Evolutionary conservation across 2,888 invertebrate species (phyloP), one percentile per base, ranked within the genome.

Genomic region (Hedya salicella): DNA sequence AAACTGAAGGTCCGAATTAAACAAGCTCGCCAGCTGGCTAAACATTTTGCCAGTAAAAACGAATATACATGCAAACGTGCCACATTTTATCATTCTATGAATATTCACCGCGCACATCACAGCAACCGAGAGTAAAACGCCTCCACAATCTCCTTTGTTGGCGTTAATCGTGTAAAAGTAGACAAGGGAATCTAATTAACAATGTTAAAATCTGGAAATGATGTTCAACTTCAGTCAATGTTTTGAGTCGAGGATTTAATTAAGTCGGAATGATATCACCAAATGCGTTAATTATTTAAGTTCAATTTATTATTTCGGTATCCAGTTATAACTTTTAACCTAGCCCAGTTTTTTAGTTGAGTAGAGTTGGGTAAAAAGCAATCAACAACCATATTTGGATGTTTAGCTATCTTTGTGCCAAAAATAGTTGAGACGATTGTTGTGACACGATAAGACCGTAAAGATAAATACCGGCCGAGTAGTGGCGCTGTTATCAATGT

Each of bases 111-210:
- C 50, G 57, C 32, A 64, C 56, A 44, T 59, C 44, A 52, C 46
- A 46, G 59, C 57, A 46, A 57, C 48, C 19, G 17, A 52, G 46
- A 60, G 49, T 59, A 60, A 59, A 60, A 65, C 46, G 65, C 53
- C 53, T 60, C 65, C 65, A 48, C 65, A 65, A 65, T 65, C 52
- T 65, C 59, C 42, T 54, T 61, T 61, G 39, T 60, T 49, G 54
- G 48, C 60, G 52, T 61, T 66, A 66, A 66, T 66, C 61, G 40
- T 40, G 42, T 54, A 61, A 61, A 66, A 54, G 66, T 66, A 66
- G 66, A 61, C 61, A 61, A 61, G 65, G 52, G 53, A 54, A 66
- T 61, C 60, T 66, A 66, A 66, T 66, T 66, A 66, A 66, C 54
- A 66, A 49, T 53, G 59, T 60, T 60, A 59, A 65, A 65, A 65